These are phyloP conservation scores for Cantharis nigra DNA, from an alignment of 2,888 invertebrate species.

Conservation along the genomic window DNA sequence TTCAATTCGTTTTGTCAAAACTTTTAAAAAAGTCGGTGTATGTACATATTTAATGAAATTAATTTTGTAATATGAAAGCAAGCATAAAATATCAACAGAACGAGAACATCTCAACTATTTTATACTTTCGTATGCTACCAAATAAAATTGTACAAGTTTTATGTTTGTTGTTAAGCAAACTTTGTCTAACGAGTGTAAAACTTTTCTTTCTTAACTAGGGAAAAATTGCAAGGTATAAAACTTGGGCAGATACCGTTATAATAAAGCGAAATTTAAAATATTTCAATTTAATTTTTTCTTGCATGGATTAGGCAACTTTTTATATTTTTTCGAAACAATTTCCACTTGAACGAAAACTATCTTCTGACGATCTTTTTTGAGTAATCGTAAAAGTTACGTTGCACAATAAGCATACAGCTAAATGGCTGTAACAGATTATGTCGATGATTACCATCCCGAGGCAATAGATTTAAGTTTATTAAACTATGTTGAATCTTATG, in stretches of 20 bases:
- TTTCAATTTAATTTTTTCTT: neutral
- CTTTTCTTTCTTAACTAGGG: slow-evolving; percentile 24
- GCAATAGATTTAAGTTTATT: neutral
- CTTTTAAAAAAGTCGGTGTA: neutral
- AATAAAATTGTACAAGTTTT: slow-evolving; percentile 42
- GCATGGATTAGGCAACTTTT: neutral
- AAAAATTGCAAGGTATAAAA: slow-evolving; percentile 1
- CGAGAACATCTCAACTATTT: slow-evolving; percentile 21
- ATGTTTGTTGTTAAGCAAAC: slow-evolving; percentile 44
- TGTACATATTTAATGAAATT: neutral
- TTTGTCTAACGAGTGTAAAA: slow-evolving; percentile 38
- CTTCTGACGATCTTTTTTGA: neutral
- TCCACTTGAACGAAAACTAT: neutral
- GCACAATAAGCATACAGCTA: neutral
- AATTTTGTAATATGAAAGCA: slow-evolving; percentile 14
- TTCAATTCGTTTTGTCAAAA: neutral
- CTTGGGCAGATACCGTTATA: neutral
- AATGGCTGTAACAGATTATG: neutral
- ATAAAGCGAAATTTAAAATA: slow-evolving; percentile 2
- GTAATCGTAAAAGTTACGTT: neutral
- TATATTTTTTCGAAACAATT: neutral
- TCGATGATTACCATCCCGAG: neutral
- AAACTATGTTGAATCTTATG: slow-evolving; percentile 15
- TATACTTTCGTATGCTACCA: slow-evolving; percentile 31
- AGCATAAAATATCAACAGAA: slow-evolving; percentile 20